A percentile compares a stretch with the other conserved stretches of the same genome.
Conservation (phyloP, 1,140 invertebrate species). For the Drosophila lacertosa region DNA sequence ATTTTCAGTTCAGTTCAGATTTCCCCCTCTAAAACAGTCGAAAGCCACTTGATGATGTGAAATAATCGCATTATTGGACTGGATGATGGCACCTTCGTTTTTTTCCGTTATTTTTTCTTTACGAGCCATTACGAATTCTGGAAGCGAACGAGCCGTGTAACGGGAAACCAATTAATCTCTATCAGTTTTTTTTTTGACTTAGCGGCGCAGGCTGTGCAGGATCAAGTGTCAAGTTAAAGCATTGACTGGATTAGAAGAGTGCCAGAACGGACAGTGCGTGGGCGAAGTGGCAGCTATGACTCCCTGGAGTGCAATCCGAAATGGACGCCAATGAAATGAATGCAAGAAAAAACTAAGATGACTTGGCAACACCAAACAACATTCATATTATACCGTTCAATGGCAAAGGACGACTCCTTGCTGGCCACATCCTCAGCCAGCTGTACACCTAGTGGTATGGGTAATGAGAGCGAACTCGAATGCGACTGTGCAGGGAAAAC, state of each 20-base stretch:
- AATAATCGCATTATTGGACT: conserved; percentile 62
- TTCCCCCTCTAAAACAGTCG: background rate
- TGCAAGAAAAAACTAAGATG: conserved; percentile 66
- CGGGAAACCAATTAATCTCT: conserved; percentile 79
- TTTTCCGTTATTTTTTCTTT: background rate
- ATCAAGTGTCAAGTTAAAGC: conserved; percentile 78
- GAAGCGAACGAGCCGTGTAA: conserved; percentile 51
- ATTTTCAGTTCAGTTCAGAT: conserved; percentile 14
- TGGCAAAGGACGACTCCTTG: conserved; percentile 36
- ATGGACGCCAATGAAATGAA: conserved; percentile 80
- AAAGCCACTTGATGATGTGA: conserved; percentile 21
- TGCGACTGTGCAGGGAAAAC: conserved; percentile 53
- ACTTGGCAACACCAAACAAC: conserved; percentile 43
- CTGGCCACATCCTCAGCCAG: conserved; percentile 23
- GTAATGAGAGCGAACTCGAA: conserved; percentile 61
- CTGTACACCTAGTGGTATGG: conserved; percentile 68
- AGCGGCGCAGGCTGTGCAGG: conserved; percentile 44
- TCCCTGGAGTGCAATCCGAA: conserved; percentile 81
- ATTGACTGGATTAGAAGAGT: conserved; percentile 71
- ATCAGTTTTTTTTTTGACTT: conserved; percentile 57
- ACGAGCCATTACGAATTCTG: conserved; percentile 12
- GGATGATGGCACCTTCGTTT: conserved; percentile 29
- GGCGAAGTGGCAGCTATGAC: conserved; percentile 64
- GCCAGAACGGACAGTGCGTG: conserved; percentile 27
- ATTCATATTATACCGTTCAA: conserved; percentile 19